A percentile compares a stretch with the other conserved stretches of the same genome.
phyloP scores from a whole-genome alignment of 2,113 vertebrate species.

The Phodopus roborovskii region DNA sequence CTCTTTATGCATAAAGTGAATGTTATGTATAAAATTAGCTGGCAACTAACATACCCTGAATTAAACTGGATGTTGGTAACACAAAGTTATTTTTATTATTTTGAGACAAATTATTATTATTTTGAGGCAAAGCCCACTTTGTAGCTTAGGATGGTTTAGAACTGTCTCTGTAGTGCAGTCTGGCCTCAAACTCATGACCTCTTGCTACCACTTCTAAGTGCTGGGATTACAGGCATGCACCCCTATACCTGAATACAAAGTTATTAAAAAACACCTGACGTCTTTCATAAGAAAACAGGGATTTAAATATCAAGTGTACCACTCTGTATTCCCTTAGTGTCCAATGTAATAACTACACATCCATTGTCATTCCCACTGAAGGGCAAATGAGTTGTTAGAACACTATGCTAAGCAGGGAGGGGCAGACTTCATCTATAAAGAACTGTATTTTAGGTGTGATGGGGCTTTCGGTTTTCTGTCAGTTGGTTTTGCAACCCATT shows the following conservation, averaged over 20 bases:
- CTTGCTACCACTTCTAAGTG: neutral
- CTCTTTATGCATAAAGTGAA: conserved; percentile 27
- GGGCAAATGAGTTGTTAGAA: conserved; percentile 37
- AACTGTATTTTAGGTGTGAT: conserved; percentile 33
- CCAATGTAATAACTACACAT: conserved; percentile 23
- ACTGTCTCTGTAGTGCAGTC: neutral
- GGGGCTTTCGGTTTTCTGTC: neutral
- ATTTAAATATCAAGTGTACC: conserved; percentile 43
- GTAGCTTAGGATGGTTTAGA: conserved; percentile 4
- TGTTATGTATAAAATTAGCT: neutral
- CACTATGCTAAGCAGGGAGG: conserved; percentile 1
- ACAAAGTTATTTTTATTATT: neutral
- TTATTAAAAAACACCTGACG: conserved; percentile 39
- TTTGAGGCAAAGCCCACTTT: neutral
- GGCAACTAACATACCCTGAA: conserved; percentile 25
- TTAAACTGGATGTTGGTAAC: conserved; percentile 46
- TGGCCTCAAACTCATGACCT: neutral
- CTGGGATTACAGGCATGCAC: neutral
- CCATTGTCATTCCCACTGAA: conserved; percentile 26
- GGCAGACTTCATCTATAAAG: conserved; percentile 23
- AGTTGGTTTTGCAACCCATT: neutral
- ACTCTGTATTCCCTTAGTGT: neutral
- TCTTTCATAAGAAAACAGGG: neutral
- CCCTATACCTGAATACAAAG: neutral
- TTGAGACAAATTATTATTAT: neutral